Evolutionary conservation across 2,888 invertebrate species (phyloP).

Genomic region (Ormia ochracea): DNA sequence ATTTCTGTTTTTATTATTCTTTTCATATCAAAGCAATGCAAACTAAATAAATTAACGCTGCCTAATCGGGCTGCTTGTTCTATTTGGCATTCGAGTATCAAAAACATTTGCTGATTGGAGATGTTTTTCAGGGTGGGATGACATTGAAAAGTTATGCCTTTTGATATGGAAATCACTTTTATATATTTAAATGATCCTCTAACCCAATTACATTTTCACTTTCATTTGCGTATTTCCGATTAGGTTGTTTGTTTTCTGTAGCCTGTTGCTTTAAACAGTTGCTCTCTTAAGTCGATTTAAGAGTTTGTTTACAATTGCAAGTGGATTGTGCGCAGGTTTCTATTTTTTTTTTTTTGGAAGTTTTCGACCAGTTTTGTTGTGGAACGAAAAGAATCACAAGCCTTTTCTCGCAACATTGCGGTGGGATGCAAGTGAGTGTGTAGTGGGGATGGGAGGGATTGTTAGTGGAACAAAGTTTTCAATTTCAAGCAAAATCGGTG

Average conservation of each 20-base stretch:
- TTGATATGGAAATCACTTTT: too few relatives aligned
- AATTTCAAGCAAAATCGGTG: too few relatives aligned
- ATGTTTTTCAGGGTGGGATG: too few relatives aligned
- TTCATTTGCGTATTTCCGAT: not conserved
- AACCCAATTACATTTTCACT: not conserved
- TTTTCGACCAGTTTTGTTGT: conserved; percentile 51
- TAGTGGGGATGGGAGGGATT: not conserved
- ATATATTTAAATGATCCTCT: not conserved
- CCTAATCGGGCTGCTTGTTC: too few relatives aligned
- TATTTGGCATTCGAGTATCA: too few relatives aligned
- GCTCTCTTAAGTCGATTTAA: conserved; percentile 24
- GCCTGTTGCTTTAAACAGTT: conserved; percentile 37
- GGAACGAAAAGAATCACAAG: not conserved
- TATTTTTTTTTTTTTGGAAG: not conserved
- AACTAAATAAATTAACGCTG: too few relatives aligned
- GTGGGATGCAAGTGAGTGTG: not conserved
- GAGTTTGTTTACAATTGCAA: conserved; percentile 6
- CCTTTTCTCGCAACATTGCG: not conserved
- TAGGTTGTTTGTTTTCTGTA: not conserved
- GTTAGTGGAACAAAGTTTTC: too few relatives aligned
- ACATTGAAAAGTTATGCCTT: too few relatives aligned
- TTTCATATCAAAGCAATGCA: too few relatives aligned
- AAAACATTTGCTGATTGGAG: too few relatives aligned
- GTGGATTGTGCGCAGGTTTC: conserved; percentile 24
- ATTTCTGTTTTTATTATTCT: too few relatives aligned